Evolutionary conservation across 2,888 invertebrate genomes (phyloP), one percentile per base, ranked within the genome.

Genomic region (Tenthredo livida): DNA sequence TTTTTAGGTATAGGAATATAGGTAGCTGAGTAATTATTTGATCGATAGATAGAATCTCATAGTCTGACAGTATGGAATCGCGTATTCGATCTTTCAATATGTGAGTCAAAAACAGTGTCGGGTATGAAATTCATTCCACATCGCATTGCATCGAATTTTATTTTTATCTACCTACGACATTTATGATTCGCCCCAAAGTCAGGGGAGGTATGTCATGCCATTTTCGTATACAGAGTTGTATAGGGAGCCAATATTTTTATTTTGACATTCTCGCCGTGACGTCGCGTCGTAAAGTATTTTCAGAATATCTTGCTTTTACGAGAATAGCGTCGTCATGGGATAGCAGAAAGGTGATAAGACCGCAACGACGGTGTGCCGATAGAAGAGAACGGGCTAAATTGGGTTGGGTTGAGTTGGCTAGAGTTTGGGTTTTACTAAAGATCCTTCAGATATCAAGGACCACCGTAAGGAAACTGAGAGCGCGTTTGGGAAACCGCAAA

Each of bases 281-380:
- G 50, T 67, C 83, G 83, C 21, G 50, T 67, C 83, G 83, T 83
- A 83, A 83, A 83, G 67, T 83, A 83, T 83, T 83, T 83, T 21
- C 83, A 33, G 83, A 65, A 70, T 67, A 70, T 47, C 70, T 67
- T 15, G 25, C 65, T 83, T 83, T 83, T 83, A 83, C 83, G 83
- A 83, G 65, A 67, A 83, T 17, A 33, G 43, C 33, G 47, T 83
- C 70, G 43, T 67, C 47, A 40, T n/a, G 65, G 80, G 83, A 83
- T 83, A 65, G 47, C 47, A 67, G 47, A 83, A 67, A 29, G 67
- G 37, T 70, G 70, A 83, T 65, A 70, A 83, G 83, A 83, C 61
- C 65, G 29, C 67, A 50, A 83, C 33, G 58, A 80, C 80, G 80
- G 40, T 80, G 61, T 80, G 61, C 54, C 61, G 67, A 65, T 65